Evolutionary conservation across 37 sponge, comb jelly and placozoan species (phyloP).

Genomic region (Ephydatia muelleri): DNA sequence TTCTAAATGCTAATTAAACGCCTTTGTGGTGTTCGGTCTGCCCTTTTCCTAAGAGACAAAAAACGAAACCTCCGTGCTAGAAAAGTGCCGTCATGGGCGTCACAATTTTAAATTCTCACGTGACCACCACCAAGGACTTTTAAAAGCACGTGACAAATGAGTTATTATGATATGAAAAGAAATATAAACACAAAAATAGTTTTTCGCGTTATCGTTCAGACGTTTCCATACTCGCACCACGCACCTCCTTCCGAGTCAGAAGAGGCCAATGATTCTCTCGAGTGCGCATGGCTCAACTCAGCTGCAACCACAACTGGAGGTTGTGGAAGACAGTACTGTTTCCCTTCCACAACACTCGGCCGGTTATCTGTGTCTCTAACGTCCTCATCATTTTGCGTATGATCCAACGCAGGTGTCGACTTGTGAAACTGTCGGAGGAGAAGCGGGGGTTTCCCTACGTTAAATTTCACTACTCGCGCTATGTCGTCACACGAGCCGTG

Average conservation of each 20-base stretch:
- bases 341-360: neutral
- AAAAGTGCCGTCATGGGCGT: neutral
- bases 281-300: neutral
- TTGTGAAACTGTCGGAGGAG: slow-evolving; percentile 13
- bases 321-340: neutral
- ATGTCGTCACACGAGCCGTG: slow-evolving; percentile 19
- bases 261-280: slow-evolving; percentile 5
- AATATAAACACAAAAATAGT: neutral
- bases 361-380: neutral
- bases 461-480: neutral
- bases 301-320: neutral
- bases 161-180: neutral
- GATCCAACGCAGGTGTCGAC: slow-evolving; percentile 15
- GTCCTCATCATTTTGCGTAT: neutral
- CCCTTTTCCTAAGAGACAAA: neutral
- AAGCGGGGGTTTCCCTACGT: slow-evolving; percentile 40
- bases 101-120: neutral
- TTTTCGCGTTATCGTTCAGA: neutral
- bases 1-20: neutral
- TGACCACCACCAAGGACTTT: neutral
- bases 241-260: slow-evolving; percentile 2
- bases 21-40: neutral
- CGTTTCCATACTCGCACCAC: slow-evolving; percentile 41
- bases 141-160: neutral
- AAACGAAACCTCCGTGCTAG: neutral